Evolutionary conservation across 2,113 vertebrate genomes (phyloP), one percentile per base, ranked within the genome.

Genomic region (Colistium nudipinnis): DNA sequence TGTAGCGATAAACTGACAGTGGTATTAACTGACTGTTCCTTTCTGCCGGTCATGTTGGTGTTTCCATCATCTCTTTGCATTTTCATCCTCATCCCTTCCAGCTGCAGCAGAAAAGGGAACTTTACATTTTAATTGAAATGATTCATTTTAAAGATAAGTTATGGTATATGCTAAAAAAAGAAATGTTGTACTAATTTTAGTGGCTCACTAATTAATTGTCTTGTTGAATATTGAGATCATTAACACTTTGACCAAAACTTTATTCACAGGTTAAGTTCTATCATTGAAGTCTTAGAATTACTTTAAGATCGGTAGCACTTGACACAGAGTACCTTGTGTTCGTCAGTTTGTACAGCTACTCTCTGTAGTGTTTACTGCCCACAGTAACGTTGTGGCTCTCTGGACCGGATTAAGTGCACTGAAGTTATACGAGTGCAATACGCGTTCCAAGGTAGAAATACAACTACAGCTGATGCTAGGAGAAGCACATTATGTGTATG

Each of bases 391-490:
- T 22, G 59, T 16, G 27, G 38, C 16, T 62, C 57, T 60, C 49
- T 54, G 57, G 24, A 65, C 6, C 1, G 6, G 56, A 67, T 59
- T 51, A 44, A 74, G 66, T 30, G n/a, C 1, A 36, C 19, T 55
- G 27, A 70, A 78, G 52, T 74, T 85, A 60, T 41, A 80, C 19
- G 44, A 60, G 30, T 72, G 48, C n/a, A 31, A 63, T 6, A 62
- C 35, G 69, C 65, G 55, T 10, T 54, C 41, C 11, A 39, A 39
- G 19, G 30, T 56, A 75, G 4, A 4, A 3, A 41, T 35, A 30
- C 5, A 16, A 27, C 38, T 63, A 33, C 36, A 60, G 69, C 52
- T 61, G 48, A 57, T 51, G 41, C 68, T 22, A 52, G 38, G 20
- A 30, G 13, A 56, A 67, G 62, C 0, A 10, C 36, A 76, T 47